phyloP scores from a whole-genome alignment of 2,113 vertebrate genomes.

The Sclerurus mexicanus region DNA sequence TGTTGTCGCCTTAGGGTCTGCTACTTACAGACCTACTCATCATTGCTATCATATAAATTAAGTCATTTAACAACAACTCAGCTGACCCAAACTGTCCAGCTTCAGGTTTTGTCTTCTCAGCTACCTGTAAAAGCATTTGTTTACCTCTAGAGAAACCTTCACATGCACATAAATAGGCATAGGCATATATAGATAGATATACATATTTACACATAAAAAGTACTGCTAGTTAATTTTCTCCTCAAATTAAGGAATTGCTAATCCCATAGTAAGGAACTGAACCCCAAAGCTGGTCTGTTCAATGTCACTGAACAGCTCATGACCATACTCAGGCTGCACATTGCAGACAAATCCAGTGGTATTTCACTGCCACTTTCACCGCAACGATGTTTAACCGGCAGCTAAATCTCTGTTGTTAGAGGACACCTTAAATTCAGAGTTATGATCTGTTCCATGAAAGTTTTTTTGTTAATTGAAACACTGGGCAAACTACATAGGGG shows the following conservation, averaged over 20 bases:
- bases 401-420: background rate
- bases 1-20: background rate
- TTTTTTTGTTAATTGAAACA: background rate
- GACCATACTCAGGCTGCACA: background rate
- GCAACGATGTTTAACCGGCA: background rate
- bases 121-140: background rate
- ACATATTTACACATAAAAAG: background rate
- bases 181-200: background rate
- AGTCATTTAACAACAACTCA: background rate
- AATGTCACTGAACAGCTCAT: background rate
- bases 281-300: background rate
- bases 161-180: rapidly evolving
- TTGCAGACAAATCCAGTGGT: background rate
- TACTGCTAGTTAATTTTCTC: background rate
- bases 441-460: background rate
- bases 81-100: background rate
- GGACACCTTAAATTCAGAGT: background rate
- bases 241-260: background rate
- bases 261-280: background rate
- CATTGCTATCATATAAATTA: background rate
- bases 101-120: background rate
- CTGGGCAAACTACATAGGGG: background rate
- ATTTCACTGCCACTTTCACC: background rate
- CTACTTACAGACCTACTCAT: background rate
- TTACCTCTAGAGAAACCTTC: background rate